Base-by-base conservation (phyloP, 2,797 vertebrate species). In the Syndactyla subalaris region DNA sequence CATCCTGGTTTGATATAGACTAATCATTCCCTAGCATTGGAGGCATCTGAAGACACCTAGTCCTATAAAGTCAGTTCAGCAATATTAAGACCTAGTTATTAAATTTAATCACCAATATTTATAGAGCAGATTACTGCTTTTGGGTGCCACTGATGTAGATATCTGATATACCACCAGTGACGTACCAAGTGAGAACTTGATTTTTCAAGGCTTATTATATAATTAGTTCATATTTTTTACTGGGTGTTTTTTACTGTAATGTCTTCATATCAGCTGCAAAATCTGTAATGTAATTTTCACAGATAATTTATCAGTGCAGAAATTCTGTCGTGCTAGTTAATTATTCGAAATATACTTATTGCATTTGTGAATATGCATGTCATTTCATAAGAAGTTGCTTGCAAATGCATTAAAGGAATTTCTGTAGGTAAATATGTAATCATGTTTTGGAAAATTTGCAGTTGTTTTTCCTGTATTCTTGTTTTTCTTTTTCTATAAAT, bases 161-260 rank as follows among this genome's bases (percentile, higher is more conserved):
- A 92, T 70, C 85, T 85, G 91, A 94, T 93, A 78, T 62, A 88
- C 38, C 75, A 68, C 72, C 62, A 85, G 6, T 93, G 89, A 93
- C 3, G 3, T 91, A 86, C 51, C 67, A 63, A 93, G 80, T 93
- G 38, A 94, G 95, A 77, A 68, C 49, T 32, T 85, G 85, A 91
- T 94, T 95, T 95, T 85, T 95, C 62, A 83, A 68, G 79, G 78
- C 66, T 94, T 82, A 91, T 95, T 91, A 93, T 94, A 26, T 96
- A 94, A 96, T 93, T 93, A 92, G 65, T 87, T 72, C 38, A 10
- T 80, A 6, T 83, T 92, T 96, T 88, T 93, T 83, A 51, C 70
- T 41, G 39, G 30, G 11, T 92, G 26, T 72, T 84, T 95, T 94
- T 92, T 81, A 89, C 81, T 91, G 36, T 80, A 95, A 93, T 92